Percentiles rank a stretch among this genome's conserved stretches.
Evolutionary conservation across 2,797 vertebrate species (phyloP).

Genomic region (Sebastes miniatus): DNA sequence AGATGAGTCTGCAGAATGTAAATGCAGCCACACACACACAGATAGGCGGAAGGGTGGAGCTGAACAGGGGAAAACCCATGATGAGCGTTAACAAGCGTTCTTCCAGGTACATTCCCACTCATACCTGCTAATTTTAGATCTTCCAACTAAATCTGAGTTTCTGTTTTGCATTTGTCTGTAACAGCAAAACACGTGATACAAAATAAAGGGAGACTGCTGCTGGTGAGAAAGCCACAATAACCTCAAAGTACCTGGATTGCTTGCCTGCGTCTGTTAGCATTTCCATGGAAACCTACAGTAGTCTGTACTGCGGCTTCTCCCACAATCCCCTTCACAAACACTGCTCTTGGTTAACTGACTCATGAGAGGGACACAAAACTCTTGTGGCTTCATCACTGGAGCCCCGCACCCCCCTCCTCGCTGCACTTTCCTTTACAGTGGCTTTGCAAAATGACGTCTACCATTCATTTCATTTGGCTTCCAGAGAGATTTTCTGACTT

Average conservation of each 20-base stretch:
- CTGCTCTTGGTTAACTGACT: conserved; percentile 53
- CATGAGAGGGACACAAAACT: conserved; percentile 57
- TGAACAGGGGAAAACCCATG: background rate
- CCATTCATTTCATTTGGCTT: conserved; percentile 60
- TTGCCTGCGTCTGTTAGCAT: conserved; percentile 26
- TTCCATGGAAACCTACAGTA: conserved; percentile 59
- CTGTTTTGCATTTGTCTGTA: background rate
- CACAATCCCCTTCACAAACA: conserved; percentile 65
- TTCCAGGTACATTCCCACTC: background rate
- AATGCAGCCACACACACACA: background rate
- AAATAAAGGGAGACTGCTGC: background rate
- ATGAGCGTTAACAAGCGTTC: background rate
- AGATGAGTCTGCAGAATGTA: conserved; percentile 7
- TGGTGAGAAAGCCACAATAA: background rate
- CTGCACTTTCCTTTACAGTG: conserved; percentile 43
- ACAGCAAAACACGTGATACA: background rate
- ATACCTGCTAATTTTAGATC: background rate
- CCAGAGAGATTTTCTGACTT: conserved; percentile 44
- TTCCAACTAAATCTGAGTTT: background rate
- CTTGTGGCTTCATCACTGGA: conserved; percentile 63
- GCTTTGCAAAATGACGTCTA: conserved; percentile 56
- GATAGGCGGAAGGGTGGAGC: background rate
- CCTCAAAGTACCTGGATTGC: conserved; percentile 9
- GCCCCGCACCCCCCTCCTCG: conserved; percentile 13
- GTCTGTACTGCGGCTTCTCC: conserved; percentile 52